Conservation (phyloP, 2,113 vertebrate genomes). For the Tetrao urogallus region DNA sequence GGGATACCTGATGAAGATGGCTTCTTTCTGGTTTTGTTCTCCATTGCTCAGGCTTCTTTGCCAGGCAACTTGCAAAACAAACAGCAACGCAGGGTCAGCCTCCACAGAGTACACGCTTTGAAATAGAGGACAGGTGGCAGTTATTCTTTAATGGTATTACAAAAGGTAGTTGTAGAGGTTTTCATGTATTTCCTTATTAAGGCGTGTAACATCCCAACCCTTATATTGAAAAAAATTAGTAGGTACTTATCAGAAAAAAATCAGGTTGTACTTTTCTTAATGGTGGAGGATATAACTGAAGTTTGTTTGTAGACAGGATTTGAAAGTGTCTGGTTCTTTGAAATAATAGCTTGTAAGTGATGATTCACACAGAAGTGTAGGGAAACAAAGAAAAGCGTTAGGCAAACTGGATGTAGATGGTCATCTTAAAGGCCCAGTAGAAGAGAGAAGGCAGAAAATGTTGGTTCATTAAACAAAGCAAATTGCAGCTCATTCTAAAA, state of each 20-base stretch:
- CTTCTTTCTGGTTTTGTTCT: background rate
- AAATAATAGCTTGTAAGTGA: background rate
- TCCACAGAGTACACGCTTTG: background rate
- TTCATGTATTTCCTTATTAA: background rate
- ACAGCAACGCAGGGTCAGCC: background rate
- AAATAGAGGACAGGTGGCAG: background rate
- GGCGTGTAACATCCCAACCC: background rate
- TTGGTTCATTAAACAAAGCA: background rate
- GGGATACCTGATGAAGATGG: background rate
- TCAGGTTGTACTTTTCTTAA: background rate
- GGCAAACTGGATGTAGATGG: background rate
- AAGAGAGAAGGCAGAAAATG: background rate
- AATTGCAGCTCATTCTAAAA: background rate
- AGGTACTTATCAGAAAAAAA: background rate
- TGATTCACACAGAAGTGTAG: background rate
- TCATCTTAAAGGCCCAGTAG: background rate
- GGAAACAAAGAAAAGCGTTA: background rate
- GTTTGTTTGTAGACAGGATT: background rate
- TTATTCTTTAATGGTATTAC: background rate
- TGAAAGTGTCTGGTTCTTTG: background rate
- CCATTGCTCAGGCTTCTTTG: background rate
- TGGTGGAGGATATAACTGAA: background rate
- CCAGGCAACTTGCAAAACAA: constrained; percentile 50
- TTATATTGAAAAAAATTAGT: background rate
- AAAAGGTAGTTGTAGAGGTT: background rate